Evolutionary conservation across 2,113 vertebrate species (phyloP), one percentile per base, ranked within the genome.

Genomic region (Raja brachyura): DNA sequence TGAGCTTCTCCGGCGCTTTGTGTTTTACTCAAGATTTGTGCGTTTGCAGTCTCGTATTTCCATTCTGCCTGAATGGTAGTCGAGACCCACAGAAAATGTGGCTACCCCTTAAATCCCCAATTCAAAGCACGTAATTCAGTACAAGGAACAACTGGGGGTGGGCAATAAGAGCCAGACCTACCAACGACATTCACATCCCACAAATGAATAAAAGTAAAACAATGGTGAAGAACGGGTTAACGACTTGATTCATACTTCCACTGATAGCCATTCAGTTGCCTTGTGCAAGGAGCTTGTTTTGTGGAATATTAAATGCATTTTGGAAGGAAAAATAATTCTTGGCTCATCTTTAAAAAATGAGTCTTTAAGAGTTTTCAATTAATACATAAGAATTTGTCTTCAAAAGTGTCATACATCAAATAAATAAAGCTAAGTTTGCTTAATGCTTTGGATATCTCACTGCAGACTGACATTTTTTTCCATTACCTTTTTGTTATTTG

Each of bases 401-500:
- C 22, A 28, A 54, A 10, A 59, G 59, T 86, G 0, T 86, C 56
- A 61, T n/a, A 61, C 3, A 6, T 85, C 54, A n/a, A 85, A 25
- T 14, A 59, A 59, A n/a, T 28, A 59, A 0, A 63, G 56, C 28
- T 31, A 63, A 25, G 61, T 25, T 63, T 88, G 63, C 20, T 56
- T 88, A 16, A 18, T 63, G 25, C 48, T 83, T 83, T 73, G 70
- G 70, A 28, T 25, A 59, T 56, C 31, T 70, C 20, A 54, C 8
- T 33, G 13, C 20, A 92, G 70, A 74, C 10, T 68, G 70, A 68
- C 8, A 70, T 48, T 73, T 92, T 1, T 73, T 93, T n/a, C n/a
- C 2, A 92, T 94, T 97, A 99, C 98, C 98, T 98, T 95, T 99
- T 99, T 93, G 98, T 99, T 94, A 99, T 98, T 94, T 98, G 97